Evolutionary conservation across 2,113 vertebrate species (phyloP).

Genomic region (Eolophus roseicapilla): DNA sequence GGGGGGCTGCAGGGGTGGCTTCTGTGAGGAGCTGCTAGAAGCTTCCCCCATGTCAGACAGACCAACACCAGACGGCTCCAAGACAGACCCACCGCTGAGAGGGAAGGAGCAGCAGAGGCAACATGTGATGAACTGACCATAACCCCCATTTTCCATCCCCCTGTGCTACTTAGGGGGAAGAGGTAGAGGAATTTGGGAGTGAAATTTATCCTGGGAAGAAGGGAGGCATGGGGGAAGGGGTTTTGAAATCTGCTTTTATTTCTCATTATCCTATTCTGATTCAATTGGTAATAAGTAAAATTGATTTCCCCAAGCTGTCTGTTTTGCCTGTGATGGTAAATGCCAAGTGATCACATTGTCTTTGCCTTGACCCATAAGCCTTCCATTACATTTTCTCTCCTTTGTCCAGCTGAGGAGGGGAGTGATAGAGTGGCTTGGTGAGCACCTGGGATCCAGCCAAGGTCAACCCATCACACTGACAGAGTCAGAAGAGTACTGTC

Average conservation of each 20-base stretch:
- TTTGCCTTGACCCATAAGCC: neutral
- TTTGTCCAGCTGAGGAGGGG: neutral
- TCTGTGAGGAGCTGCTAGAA: neutral
- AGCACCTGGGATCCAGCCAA: neutral
- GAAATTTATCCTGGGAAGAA: neutral
- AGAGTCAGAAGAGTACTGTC: neutral
- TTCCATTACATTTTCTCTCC: neutral
- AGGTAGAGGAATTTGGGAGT: neutral
- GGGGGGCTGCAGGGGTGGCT: neutral
- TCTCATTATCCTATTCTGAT: neutral
- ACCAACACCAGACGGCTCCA: neutral
- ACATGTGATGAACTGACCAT: accelerated
- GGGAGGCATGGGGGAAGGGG: neutral
- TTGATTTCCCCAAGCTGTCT: neutral
- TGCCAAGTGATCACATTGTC: neutral
- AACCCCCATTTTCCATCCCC: neutral
- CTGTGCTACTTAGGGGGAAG: neutral
- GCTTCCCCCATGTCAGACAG: neutral
- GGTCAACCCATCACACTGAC: neutral
- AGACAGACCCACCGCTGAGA: accelerated
- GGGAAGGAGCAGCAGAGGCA: neutral
- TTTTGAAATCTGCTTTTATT: neutral
- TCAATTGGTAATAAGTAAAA: neutral
- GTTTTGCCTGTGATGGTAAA: neutral
- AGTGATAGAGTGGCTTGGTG: neutral